These are phyloP conservation scores for Nycticorax nycticorax DNA, from an alignment of 2,113 vertebrate genomes.

Conservation along the genomic window DNA sequence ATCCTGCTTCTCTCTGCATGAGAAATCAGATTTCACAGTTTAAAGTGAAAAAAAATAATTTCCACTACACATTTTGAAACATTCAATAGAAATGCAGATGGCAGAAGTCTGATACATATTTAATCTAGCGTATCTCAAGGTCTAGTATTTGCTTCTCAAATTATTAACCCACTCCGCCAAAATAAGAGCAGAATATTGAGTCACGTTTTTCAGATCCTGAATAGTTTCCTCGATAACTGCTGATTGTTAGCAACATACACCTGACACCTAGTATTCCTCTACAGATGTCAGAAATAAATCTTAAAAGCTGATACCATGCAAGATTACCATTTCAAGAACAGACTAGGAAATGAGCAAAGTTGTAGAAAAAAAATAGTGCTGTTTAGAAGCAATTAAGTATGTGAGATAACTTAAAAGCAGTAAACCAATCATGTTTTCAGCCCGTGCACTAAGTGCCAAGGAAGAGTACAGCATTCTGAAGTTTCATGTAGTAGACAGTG, in stretches of 20 bases:
- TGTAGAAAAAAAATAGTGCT: neutral
- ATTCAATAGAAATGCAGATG: neutral
- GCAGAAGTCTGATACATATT: neutral
- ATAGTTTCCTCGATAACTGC: neutral
- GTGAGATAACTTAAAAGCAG: neutral
- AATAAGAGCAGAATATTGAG: neutral
- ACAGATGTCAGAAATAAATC: neutral
- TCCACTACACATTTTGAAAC: neutral
- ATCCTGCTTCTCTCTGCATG: neutral
- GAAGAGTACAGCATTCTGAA: neutral
- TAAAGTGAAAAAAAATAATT: neutral
- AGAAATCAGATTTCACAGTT: neutral
- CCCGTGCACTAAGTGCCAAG: neutral
- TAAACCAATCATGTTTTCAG: neutral
- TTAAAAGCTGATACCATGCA: neutral
- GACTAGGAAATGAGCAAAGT: neutral
- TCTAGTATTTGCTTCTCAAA: neutral
- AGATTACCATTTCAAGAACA: neutral
- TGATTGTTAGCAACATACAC: neutral
- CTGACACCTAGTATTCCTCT: neutral
- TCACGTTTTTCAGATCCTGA: neutral
- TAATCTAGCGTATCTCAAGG: neutral
- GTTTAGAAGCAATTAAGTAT: neutral
- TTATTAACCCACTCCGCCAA: neutral
- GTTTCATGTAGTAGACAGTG: neutral